Conservation (phyloP, 2,888 invertebrate genomes). For the Drosophila colorata region DNA sequence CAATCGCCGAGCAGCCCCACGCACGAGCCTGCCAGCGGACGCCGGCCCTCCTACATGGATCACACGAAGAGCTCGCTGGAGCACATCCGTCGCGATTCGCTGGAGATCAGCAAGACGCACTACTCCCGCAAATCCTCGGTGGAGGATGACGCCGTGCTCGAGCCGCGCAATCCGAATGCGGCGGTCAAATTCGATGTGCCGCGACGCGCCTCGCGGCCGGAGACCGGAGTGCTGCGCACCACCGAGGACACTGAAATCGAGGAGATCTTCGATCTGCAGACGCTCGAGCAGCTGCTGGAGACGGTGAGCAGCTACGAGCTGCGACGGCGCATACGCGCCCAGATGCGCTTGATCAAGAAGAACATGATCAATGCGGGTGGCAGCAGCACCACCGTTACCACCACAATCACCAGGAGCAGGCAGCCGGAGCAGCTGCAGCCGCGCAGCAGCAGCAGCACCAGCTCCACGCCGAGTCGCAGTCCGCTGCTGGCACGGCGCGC, state of each 20-base stretch:
- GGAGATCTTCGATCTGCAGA: slow-evolving; percentile 89
- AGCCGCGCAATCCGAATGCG: slow-evolving; percentile 85
- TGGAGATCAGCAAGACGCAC: slow-evolving; percentile 82
- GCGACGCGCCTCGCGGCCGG: slow-evolving; percentile 85
- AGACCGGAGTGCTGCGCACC: slow-evolving; percentile 75
- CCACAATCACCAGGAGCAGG: slow-evolving; percentile 22
- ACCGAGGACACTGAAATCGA: slow-evolving; percentile 86
- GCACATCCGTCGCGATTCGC: slow-evolving; percentile 83
- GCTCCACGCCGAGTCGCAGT: slow-evolving; percentile 46
- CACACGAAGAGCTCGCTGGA: slow-evolving; percentile 85
- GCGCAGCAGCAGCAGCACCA: slow-evolving; percentile 28
- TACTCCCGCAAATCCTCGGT: slow-evolving; percentile 81
- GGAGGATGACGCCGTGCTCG: slow-evolving; percentile 83
- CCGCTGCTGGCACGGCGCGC: slow-evolving; percentile 35
- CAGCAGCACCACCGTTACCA: slow-evolving; percentile 48
- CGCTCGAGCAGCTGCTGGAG: slow-evolving; percentile 91
- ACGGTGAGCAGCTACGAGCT: slow-evolving; percentile 92
- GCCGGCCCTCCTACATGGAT: slow-evolving; percentile 85
- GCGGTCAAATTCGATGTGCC: slow-evolving; percentile 90
- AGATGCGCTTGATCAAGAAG: slow-evolving; percentile 90
- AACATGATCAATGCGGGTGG: slow-evolving; percentile 86
- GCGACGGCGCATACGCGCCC: slow-evolving; percentile 90
- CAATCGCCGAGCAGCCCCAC: slow-evolving; percentile 43
- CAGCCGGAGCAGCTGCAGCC: slow-evolving; percentile 34
- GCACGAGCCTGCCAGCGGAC: slow-evolving; percentile 36